phyloP scores from a whole-genome alignment of 1,140 invertebrate species.

The Calliopsis andreniformis region DNA sequence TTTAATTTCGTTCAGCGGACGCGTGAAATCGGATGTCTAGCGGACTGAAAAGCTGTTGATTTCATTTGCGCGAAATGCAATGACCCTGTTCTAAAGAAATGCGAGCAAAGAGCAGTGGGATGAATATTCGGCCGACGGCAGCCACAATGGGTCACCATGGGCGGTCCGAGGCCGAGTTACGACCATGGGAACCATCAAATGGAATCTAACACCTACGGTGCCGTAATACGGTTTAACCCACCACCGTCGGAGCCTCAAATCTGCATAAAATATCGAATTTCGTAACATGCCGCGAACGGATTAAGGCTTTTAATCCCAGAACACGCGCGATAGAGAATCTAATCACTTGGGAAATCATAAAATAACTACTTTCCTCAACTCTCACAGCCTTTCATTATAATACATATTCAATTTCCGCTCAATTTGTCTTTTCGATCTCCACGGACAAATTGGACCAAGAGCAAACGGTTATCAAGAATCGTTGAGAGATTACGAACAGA shows the following conservation, averaged over 20 bases:
- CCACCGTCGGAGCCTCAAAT: conserved; percentile 31
- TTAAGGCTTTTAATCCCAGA: conserved; percentile 10
- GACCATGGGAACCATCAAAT: conserved; percentile 52
- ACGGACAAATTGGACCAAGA: background rate
- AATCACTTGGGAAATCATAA: too few relatives aligned
- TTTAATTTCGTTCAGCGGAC: background rate
- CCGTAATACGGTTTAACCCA: conserved; percentile 48
- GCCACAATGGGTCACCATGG: conserved; percentile 52
- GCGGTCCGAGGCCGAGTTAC: conserved; percentile 43
- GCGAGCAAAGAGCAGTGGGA: background rate
- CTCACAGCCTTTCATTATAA: background rate
- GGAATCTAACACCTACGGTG: conserved; percentile 56
- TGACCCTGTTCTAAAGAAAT: background rate
- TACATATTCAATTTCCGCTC: background rate
- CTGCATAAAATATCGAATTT: conserved; percentile 50
- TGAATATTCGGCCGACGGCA: conserved; percentile 19
- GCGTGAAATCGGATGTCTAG: background rate
- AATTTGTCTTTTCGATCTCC: background rate
- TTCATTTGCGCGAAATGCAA: conserved; percentile 13
- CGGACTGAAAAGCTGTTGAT: conserved; percentile 24
- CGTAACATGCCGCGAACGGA: conserved; percentile 16
- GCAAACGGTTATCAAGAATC: background rate
- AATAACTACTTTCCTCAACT: too few relatives aligned
- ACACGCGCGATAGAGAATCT: too few relatives aligned
- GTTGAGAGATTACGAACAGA: background rate